These are phyloP conservation scores for Oryzias sinensis DNA, from an alignment of 2,797 vertebrate species.

Conservation along the genomic window DNA sequence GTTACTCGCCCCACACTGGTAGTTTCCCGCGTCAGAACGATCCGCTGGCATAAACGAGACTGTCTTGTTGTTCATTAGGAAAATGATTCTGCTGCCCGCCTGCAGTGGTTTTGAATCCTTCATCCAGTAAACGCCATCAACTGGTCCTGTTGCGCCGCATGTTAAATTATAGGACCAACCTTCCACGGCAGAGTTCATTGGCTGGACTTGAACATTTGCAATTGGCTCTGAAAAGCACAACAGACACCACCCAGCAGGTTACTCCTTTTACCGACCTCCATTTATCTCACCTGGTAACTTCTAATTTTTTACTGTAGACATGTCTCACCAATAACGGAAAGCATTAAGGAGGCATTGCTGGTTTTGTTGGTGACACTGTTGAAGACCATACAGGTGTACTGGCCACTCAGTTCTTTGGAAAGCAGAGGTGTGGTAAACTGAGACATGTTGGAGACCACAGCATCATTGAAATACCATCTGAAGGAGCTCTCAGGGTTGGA, in stretches of 20 bases:
- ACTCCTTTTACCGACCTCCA: no score
- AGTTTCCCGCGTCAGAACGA: no score
- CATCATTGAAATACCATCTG: conserved; percentile 45
- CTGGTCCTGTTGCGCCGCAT: no score
- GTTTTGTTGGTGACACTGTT: conserved; percentile 56
- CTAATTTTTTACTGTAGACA: no score
- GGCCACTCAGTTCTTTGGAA: conserved; percentile 22
- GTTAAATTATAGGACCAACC: background rate
- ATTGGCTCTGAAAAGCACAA: conserved; percentile 6
- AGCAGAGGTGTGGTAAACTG: conserved; percentile 37
- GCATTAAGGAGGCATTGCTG: conserved; percentile 23
- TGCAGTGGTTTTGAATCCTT: no score
- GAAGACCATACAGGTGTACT: conserved; percentile 56
- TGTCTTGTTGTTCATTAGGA: no score
- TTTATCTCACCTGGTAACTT: no score
- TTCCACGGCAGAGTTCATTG: background rate
- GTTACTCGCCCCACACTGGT: no score
- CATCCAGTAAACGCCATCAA: no score
- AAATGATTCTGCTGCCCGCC: no score
- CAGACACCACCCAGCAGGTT: background rate
- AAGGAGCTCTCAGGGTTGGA: conserved; percentile 57
- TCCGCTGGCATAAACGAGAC: no score
- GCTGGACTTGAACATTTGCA: background rate
- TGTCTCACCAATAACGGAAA: conserved; percentile 56
- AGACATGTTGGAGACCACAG: conserved; percentile 24